Evolutionary conservation across 2,888 invertebrate genomes (phyloP).

Genomic region (Tetranychus truncatus): DNA sequence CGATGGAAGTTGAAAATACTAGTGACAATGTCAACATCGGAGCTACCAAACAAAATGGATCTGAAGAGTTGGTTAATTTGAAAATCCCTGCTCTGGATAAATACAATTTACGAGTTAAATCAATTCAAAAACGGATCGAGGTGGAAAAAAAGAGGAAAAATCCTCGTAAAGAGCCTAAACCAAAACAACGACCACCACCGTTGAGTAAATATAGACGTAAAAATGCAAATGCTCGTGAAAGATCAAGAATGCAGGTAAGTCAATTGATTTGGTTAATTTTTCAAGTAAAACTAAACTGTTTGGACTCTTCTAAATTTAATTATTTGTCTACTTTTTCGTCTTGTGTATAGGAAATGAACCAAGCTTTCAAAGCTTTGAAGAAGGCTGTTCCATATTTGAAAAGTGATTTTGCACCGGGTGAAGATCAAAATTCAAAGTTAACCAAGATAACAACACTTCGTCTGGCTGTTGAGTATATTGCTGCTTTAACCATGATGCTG

Average conservation of each 20-base stretch:
- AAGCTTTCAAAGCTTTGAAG: conserved; percentile 62
- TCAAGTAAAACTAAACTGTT: background rate
- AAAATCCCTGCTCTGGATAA: conserved; percentile 29
- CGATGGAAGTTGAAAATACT: background rate
- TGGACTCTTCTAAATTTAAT: background rate
- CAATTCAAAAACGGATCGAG: conserved; percentile 38
- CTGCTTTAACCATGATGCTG: conserved; percentile 39
- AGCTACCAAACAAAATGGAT: background rate
- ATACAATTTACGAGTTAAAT: conserved; percentile 49
- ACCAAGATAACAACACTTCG: conserved; percentile 74
- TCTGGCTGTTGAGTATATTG: conserved; percentile 69
- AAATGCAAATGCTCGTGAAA: conserved; percentile 71
- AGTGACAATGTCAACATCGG: background rate
- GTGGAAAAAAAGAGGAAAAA: conserved; percentile 30
- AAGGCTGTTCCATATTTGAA: conserved; percentile 46
- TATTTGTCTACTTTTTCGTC: background rate
- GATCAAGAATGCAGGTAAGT: conserved; percentile 52
- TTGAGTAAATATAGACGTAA: conserved; percentile 72
- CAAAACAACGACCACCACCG: conserved; percentile 38
- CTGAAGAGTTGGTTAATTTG: background rate
- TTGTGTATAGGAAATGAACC: conserved; percentile 49
- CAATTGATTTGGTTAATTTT: background rate
- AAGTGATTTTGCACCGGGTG: background rate
- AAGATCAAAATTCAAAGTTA: conserved; percentile 31
- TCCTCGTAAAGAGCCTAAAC: conserved; percentile 29